A percentile compares a stretch with the other conserved stretches of the same genome.
Evolutionary conservation across 2,888 invertebrate genomes (phyloP).

Genomic region (Nycteola revayana): DNA sequence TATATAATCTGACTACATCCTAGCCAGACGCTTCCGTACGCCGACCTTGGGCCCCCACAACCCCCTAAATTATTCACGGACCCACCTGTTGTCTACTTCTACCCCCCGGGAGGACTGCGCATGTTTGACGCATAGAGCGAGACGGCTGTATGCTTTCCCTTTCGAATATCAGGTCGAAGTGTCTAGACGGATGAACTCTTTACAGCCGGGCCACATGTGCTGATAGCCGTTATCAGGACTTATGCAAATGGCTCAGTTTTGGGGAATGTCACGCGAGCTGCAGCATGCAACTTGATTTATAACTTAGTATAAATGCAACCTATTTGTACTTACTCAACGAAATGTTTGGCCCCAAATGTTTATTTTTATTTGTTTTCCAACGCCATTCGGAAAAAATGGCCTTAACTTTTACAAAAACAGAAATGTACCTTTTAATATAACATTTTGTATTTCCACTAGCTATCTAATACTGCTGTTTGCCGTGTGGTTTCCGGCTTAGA

Average conservation of each 20-base stretch:
- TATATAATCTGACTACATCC: slow-evolving; percentile 58
- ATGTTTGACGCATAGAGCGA: slow-evolving; percentile 67
- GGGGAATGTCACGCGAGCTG: slow-evolving; percentile 32
- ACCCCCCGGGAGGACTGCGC: slow-evolving; percentile 56
- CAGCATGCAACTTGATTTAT: slow-evolving; percentile 20
- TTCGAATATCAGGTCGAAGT: slow-evolving; percentile 70
- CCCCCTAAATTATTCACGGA: slow-evolving; percentile 46
- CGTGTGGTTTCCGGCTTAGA: too few relatives aligned
- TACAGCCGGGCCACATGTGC: slow-evolving; percentile 55
- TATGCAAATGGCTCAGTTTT: slow-evolving; percentile 50
- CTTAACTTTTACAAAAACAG: too few relatives aligned
- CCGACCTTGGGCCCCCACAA: slow-evolving; percentile 66
- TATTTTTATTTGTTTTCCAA: too few relatives aligned
- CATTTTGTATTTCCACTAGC: too few relatives aligned
- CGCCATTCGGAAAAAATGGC: too few relatives aligned
- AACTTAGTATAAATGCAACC: too few relatives aligned
- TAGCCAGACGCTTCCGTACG: slow-evolving; percentile 76
- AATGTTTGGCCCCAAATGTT: too few relatives aligned
- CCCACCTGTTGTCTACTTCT: slow-evolving; percentile 69
- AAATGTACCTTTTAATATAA: too few relatives aligned
- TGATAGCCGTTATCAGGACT: slow-evolving; percentile 39
- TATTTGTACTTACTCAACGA: too few relatives aligned
- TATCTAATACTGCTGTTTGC: too few relatives aligned
- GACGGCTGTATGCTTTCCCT: slow-evolving; percentile 49
- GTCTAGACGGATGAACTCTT: slow-evolving; percentile 81